Conservation (phyloP, 2,888 invertebrate genomes). For the Scrobipalpa costella region DNA sequence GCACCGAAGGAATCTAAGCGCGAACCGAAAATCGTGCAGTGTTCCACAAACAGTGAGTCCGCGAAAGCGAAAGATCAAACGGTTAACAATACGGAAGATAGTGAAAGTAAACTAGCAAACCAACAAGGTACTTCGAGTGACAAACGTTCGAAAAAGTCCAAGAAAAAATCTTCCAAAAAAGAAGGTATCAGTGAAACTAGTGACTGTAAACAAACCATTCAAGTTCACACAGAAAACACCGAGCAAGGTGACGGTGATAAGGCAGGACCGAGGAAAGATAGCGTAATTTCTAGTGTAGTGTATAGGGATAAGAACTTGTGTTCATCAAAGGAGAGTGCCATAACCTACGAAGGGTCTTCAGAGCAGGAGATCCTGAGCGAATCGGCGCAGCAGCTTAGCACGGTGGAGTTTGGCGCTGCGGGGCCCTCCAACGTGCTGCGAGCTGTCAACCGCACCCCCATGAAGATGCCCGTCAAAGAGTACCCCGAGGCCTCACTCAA, state of each 20-base stretch:
- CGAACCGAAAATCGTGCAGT: slow-evolving; percentile 51
- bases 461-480: slow-evolving; percentile 74
- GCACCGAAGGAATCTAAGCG: slow-evolving; percentile 67
- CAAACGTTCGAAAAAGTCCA: slow-evolving; percentile 56
- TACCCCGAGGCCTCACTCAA: slow-evolving; percentile 80
- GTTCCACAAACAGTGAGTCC: slow-evolving; percentile 47
- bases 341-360: slow-evolving; percentile 85
- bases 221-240: slow-evolving; percentile 31
- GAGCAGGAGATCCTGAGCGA: slow-evolving; percentile 85
- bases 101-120: slow-evolving; percentile 38
- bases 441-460: slow-evolving; percentile 53
- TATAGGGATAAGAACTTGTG: slow-evolving; percentile 64
- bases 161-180: slow-evolving; percentile 54
- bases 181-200: slow-evolving; percentile 56
- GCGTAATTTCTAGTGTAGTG: slow-evolving; percentile 75
- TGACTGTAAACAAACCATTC: slow-evolving; percentile 54
- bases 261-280: slow-evolving; percentile 42
- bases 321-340: slow-evolving; percentile 63
- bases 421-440: slow-evolving; percentile 56
- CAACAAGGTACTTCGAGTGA: slow-evolving; percentile 47
- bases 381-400: slow-evolving; percentile 74
- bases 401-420: slow-evolving; percentile 57
- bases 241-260: slow-evolving; percentile 33
- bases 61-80: slow-evolving; percentile 50
- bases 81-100: slow-evolving; percentile 38